A percentile compares a stretch with the other conserved stretches of the same genome.
Evolutionary conservation across 2,113 vertebrate genomes (phyloP).

Genomic region (Podarcis cretensis): DNA sequence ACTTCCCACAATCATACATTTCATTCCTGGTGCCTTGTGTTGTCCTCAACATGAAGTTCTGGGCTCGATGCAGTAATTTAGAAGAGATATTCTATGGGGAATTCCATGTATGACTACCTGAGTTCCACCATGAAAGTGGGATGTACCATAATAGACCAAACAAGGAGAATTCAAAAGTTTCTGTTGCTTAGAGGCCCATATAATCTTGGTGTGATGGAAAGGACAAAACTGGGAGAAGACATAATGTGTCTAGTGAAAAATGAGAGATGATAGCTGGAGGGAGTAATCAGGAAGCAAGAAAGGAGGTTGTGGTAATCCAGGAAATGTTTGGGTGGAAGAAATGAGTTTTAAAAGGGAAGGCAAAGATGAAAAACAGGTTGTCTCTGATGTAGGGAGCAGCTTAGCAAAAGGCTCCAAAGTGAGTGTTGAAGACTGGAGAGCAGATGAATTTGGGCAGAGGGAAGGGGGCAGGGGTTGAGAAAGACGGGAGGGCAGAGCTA

Average conservation of each 20-base stretch:
- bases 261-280: not conserved
- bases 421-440: not conserved
- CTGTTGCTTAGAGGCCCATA: not conserved
- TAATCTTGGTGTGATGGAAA: not conserved
- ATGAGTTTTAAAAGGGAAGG: not conserved
- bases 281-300: not conserved
- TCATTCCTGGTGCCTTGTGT: too few relatives aligned
- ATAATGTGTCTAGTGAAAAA: not conserved
- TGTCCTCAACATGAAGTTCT: too few relatives aligned
- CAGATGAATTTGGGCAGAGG: not conserved
- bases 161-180: not conserved
- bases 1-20: too few relatives aligned
- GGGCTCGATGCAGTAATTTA: too few relatives aligned
- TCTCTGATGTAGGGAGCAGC: not conserved
- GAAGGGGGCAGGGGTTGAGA: not conserved
- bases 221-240: not conserved
- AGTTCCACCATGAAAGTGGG: not conserved
- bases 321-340: not conserved
- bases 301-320: not conserved
- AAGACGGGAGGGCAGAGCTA: not conserved
- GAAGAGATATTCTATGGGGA: not conserved
- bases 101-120: not conserved
- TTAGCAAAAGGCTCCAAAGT: not conserved
- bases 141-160: not conserved
- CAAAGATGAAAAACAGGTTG: not conserved